Percentiles rank a stretch among this genome's conserved stretches.
Conservation (phyloP, 2,888 invertebrate genomes). For the Trichopria drosophilae region DNA sequence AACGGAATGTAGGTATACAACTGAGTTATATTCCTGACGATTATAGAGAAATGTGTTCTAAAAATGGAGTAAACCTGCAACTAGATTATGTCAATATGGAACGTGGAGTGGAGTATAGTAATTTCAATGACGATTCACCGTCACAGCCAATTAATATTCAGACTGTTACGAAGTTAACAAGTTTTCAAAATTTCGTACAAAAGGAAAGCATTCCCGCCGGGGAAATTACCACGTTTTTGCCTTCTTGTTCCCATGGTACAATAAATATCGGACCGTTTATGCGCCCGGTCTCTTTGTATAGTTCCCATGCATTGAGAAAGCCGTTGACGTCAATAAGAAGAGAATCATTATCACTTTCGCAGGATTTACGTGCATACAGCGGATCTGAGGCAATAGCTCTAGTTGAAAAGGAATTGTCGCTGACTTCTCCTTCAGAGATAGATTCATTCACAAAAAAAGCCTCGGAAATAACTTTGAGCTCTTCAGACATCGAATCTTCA, state of each 20-base stretch:
- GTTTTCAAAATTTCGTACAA: constrained; percentile 9
- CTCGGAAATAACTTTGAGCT: constrained; percentile 9
- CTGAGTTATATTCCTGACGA: constrained; percentile 62
- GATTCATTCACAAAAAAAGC: background rate
- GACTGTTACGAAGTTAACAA: too few species aligned
- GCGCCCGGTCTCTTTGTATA: too few species aligned
- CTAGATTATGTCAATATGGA: constrained; percentile 64
- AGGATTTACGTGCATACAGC: too few species aligned
- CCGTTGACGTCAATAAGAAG: constrained; percentile 30
- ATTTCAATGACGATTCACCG: constrained; percentile 35
- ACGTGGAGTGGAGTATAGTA: constrained; percentile 51
- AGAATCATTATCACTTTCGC: too few species aligned
- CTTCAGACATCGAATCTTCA: constrained; percentile 3
- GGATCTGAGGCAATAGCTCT: too few species aligned
- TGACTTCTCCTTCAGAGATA: background rate
- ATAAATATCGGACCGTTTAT: too few species aligned
- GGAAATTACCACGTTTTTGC: too few species aligned
- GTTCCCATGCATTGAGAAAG: background rate
- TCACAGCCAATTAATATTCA: constrained; percentile 11
- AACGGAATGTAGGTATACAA: constrained; percentile 56
- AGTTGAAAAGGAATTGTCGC: constrained; percentile 9
- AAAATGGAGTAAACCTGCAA: constrained; percentile 53
- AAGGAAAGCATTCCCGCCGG: too few species aligned
- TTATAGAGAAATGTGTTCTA: constrained; percentile 70
- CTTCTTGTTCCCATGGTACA: too few species aligned